Base-by-base conservation (phyloP, 2,113 vertebrate species). In the Leucopsar rothschildi region DNA sequence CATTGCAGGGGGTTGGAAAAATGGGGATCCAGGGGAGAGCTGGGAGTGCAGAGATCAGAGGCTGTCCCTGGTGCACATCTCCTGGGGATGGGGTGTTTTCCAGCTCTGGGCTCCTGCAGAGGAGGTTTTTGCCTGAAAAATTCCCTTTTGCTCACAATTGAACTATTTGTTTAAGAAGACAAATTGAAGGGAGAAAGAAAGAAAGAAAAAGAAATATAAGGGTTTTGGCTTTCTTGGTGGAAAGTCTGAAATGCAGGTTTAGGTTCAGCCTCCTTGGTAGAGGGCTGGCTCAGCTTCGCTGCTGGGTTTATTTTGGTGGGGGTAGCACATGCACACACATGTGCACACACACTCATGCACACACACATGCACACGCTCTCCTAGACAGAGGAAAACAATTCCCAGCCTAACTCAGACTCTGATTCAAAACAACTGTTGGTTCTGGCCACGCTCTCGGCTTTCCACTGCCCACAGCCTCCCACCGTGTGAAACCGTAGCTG, bases 401-500 rank as follows among this genome's bases (percentile, higher is more conserved):
- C 66, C 65, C 75, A 45, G 57, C 57, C 61, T 9, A 85, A 29
- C 77, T 12, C 18, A 77, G 82, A 79, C 13, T 22, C 82, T 88
- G 88, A 82, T 88, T 88, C 93, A 93, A 92, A 95, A 90, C 91
- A 95, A 93, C 80, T 92, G 86, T 72, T 91, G 94, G 80, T 68
- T 75, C 70, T 35, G 31, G 59, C 60, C 6, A 29, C 6, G 24
- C 77, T 39, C 52, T 19, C 59, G 3, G 88, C 88, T 90, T 69
- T 27, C 60, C 79, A 9, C 65, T 60, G 24, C 88, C 47, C 79
- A 6, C 90, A 73, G 83, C 86, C 86, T 73, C 15, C 17, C 37
- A 28, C 14, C 6, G 44, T 14, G 39, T 3, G 50, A 29, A 13
- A 45, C 52, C 25, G 31, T 3, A 39, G 7, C 79, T 66, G 23